phyloP scores from a whole-genome alignment of 2,797 vertebrate genomes.

The Lepilemur septentrionalis region DNA sequence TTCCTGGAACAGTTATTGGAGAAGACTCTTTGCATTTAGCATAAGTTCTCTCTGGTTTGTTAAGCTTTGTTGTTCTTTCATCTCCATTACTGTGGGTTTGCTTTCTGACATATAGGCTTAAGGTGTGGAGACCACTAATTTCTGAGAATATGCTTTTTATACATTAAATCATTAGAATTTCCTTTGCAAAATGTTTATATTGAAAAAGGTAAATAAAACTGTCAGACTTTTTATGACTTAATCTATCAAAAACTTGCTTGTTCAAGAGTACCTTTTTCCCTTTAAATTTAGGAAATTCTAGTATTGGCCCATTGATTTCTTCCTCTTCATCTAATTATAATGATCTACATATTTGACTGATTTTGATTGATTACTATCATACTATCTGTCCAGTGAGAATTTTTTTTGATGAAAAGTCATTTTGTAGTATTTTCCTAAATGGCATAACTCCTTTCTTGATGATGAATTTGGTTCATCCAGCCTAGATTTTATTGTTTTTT shows the following conservation, averaged over 20 bases:
- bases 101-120: neutral
- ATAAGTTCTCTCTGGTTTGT: neutral
- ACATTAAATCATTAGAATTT: neutral
- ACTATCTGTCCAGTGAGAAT: neutral
- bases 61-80: neutral
- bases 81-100: neutral
- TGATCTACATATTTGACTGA: neutral
- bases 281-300: neutral
- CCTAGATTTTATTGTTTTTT: constrained; percentile 34
- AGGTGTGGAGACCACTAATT: neutral
- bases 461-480: constrained; percentile 1
- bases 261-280: neutral
- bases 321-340: neutral
- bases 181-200: neutral
- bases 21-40: neutral
- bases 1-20: neutral
- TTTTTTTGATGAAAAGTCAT: neutral
- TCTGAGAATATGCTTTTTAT: constrained; percentile 2
- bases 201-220: neutral
- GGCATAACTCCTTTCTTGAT: neutral
- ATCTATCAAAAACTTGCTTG: neutral
- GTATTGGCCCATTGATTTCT: neutral
- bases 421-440: neutral
- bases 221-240: neutral
- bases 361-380: neutral